A percentile compares a stretch with the other conserved stretches of the same genome.
These are phyloP conservation scores for Macaria liturata DNA, from an alignment of 2,888 invertebrate genomes.

Conservation along the genomic window DNA sequence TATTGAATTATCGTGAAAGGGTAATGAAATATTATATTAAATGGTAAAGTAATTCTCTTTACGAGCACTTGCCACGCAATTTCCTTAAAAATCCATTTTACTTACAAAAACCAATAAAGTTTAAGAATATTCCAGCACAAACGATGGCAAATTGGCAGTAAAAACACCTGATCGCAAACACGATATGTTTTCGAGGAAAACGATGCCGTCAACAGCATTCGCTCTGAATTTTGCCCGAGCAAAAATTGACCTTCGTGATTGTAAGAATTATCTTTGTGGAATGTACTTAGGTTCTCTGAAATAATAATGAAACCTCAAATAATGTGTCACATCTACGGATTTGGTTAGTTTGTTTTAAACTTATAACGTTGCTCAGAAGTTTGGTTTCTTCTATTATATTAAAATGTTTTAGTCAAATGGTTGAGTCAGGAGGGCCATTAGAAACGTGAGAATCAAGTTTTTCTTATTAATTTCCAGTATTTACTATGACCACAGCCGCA, in stretches of 20 bases:
- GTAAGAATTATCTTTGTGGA: neutral
- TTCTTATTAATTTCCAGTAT: neutral
- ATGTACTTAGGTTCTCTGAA: too few relatives aligned
- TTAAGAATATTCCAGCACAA: constrained; percentile 14
- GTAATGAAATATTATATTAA: too few relatives aligned
- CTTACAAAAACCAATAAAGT: constrained; percentile 15
- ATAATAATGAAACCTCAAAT: too few relatives aligned
- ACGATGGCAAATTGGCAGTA: constrained; percentile 21
- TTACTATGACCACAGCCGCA: constrained; percentile 5
- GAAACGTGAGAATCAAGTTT: neutral
- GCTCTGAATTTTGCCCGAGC: constrained; percentile 9
- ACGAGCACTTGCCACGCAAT: neutral
- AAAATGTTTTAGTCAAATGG: too few relatives aligned
- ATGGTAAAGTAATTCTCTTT: too few relatives aligned
- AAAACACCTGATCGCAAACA: constrained; percentile 21
- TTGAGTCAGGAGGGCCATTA: too few relatives aligned
- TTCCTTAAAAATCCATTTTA: constrained; percentile 1
- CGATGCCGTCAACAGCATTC: constrained; percentile 4
- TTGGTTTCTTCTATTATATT: neutral
- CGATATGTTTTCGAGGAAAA: constrained; percentile 17
- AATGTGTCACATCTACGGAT: too few relatives aligned
- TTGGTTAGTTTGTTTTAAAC: too few relatives aligned
- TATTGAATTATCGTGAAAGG: too few relatives aligned
- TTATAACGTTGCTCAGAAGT: too few relatives aligned
- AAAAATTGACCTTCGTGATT: constrained; percentile 6